phyloP scores from a whole-genome alignment of 2,888 invertebrate species.

The Mechanitis messenoides region DNA sequence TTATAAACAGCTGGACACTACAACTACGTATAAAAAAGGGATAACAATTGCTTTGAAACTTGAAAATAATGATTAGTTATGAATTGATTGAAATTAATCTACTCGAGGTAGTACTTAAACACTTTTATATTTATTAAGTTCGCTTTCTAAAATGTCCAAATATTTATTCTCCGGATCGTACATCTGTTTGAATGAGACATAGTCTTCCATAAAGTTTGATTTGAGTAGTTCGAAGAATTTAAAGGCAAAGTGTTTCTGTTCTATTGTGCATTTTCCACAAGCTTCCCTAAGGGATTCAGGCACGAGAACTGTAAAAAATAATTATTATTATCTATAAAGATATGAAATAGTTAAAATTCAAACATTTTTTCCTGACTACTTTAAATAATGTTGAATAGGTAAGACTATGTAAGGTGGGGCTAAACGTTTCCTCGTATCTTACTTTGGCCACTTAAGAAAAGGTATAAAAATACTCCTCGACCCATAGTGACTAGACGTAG shows the following conservation, averaged over 20 bases:
- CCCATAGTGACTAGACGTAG: too few relatives aligned
- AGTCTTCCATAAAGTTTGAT: conserved; percentile 64
- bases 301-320: conserved; percentile 15
- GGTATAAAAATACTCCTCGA: too few relatives aligned
- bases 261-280: conserved; percentile 24
- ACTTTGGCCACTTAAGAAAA: too few relatives aligned
- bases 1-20: too few relatives aligned
- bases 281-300: conserved; percentile 19
- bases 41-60: too few relatives aligned
- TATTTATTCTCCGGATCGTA: conserved; percentile 77
- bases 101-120: not conserved
- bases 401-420: too few relatives aligned
- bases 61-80: too few relatives aligned
- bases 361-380: too few relatives aligned
- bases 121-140: conserved; percentile 31
- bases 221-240: conserved; percentile 54
- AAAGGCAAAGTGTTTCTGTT: conserved; percentile 21
- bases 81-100: too few relatives aligned
- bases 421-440: too few relatives aligned
- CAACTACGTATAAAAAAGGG: too few relatives aligned
- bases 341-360: not conserved
- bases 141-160: conserved; percentile 65
- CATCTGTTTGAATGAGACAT: conserved; percentile 62
- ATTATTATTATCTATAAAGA: conserved; percentile 17
- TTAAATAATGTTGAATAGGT: too few relatives aligned